Evolutionary conservation across 1,140 invertebrate species (phyloP).

Genomic region (Eufriesea mexicana): DNA sequence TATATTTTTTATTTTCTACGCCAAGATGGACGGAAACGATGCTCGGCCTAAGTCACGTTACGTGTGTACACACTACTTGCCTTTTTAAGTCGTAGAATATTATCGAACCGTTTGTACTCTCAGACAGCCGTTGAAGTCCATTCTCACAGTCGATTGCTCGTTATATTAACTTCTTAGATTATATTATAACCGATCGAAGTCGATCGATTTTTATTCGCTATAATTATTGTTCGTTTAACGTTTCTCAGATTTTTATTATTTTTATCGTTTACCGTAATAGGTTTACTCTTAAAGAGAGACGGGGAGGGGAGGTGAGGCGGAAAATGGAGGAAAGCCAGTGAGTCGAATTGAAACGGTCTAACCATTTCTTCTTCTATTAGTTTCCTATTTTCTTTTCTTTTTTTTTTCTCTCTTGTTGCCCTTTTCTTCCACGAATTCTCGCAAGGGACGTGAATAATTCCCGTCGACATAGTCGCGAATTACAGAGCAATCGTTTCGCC

Average conservation of each 20-base stretch:
- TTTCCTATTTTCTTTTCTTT: too few species aligned
- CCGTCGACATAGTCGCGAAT: too few species aligned
- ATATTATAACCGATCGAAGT: neutral
- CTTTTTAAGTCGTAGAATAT: slow-evolving; percentile 56
- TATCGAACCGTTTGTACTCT: slow-evolving; percentile 20
- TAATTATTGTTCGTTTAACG: slow-evolving; percentile 24
- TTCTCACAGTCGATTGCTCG: slow-evolving; percentile 20
- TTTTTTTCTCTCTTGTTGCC: too few species aligned
- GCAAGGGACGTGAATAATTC: too few species aligned
- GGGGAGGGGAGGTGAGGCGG: neutral
- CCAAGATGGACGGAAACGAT: slow-evolving; percentile 53
- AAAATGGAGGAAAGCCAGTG: neutral
- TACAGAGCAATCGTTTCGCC: neutral
- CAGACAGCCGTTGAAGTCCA: slow-evolving; percentile 31
- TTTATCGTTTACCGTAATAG: slow-evolving; percentile 27
- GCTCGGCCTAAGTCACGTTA: slow-evolving; percentile 63
- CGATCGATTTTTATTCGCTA: slow-evolving; percentile 41
- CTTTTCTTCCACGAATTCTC: too few species aligned
- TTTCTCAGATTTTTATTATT: slow-evolving; percentile 55
- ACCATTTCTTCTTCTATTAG: too few species aligned
- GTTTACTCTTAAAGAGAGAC: neutral
- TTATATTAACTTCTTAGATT: neutral
- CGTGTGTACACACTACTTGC: slow-evolving; percentile 53
- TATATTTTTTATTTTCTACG: slow-evolving; percentile 45
- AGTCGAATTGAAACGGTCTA: neutral